These are phyloP conservation scores for Sphyrna mokarran DNA, from an alignment of 2,113 vertebrate species.

Conservation along the genomic window DNA sequence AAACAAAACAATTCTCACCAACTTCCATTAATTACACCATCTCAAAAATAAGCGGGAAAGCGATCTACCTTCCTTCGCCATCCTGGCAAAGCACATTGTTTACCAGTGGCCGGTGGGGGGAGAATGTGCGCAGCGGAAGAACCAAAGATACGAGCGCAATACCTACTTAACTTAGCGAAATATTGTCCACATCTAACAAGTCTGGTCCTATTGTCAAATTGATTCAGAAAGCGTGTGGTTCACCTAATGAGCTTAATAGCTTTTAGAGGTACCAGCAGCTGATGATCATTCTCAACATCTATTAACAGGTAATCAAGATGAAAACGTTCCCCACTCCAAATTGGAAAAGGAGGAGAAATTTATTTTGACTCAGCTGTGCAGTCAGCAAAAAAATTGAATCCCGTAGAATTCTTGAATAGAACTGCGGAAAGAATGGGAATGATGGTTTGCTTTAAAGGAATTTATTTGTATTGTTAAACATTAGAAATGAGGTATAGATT, in stretches of 20 bases:
- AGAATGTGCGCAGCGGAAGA: neutral
- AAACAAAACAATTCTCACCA: neutral
- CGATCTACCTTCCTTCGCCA: neutral
- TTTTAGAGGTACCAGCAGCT: neutral
- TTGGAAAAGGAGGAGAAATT: neutral
- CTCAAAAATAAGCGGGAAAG: neutral
- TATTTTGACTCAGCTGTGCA: neutral
- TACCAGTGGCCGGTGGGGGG: too few relatives aligned
- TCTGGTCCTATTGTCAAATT: neutral
- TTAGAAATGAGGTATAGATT: too few relatives aligned
- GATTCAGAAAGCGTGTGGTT: neutral
- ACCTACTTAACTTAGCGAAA: neutral
- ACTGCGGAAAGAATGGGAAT: too few relatives aligned
- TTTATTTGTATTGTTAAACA: too few relatives aligned
- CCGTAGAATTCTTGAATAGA: neutral
- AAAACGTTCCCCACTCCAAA: neutral
- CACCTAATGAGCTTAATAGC: neutral
- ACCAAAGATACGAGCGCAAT: neutral
- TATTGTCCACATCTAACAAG: neutral
- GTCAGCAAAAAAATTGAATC: neutral
- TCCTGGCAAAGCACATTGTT: neutral
- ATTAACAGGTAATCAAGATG: neutral
- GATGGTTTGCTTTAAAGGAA: too few relatives aligned
- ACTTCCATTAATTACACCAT: neutral
- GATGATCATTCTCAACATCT: neutral